These are phyloP conservation scores for Andrena trimmerana DNA, from an alignment of 2,888 invertebrate genomes.

Conservation along the genomic window DNA sequence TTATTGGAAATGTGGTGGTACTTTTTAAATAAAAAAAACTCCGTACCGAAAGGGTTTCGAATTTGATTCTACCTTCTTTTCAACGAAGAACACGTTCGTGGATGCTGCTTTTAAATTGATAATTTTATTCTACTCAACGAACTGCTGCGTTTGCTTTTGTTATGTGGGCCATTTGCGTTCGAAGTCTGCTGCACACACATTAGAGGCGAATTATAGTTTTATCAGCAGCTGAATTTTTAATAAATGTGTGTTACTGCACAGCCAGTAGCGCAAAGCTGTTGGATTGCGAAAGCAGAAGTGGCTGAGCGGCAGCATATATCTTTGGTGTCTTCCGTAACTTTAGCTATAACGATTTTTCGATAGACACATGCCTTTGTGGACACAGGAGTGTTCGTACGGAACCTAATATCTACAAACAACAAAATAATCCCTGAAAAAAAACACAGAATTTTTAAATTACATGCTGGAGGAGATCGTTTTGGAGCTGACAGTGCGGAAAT, in stretches of 20 bases:
- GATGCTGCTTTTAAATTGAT: conserved; percentile 13
- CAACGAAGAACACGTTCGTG: not conserved
- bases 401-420: too few relatives aligned
- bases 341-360: not conserved
- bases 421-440: too few relatives aligned
- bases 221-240: not conserved
- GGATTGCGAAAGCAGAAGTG: not conserved
- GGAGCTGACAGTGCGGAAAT: too few relatives aligned
- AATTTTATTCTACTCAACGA: conserved; percentile 7
- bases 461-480: too few relatives aligned
- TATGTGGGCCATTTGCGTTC: conserved; percentile 10
- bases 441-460: too few relatives aligned
- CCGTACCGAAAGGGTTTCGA: conserved; percentile 25
- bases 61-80: not conserved
- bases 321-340: not conserved
- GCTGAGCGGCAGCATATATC: not conserved
- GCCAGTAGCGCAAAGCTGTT: not conserved
- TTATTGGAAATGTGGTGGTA: too few relatives aligned
- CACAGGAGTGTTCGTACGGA: not conserved
- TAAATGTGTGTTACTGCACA: not conserved
- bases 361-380: not conserved
- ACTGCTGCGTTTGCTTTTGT: conserved; percentile 18
- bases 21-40: too few relatives aligned
- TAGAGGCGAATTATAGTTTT: not conserved
- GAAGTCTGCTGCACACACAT: not conserved